These are phyloP conservation scores for Phyllostomus hastatus DNA, from an alignment of 2,113 vertebrate genomes.

Conservation along the genomic window DNA sequence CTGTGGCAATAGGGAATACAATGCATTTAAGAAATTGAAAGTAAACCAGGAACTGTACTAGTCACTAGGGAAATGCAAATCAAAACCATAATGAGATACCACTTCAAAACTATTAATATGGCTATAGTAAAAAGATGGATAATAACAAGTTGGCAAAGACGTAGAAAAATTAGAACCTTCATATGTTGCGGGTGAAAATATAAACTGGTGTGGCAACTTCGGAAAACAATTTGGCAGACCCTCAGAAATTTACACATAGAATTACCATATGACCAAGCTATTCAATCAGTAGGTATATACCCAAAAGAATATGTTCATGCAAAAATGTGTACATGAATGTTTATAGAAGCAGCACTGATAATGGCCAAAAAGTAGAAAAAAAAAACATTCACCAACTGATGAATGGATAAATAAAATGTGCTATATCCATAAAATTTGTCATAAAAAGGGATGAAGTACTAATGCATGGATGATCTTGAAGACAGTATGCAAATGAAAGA, in stretches of 20 bases:
- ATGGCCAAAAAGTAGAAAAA: neutral
- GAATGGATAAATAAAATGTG: neutral
- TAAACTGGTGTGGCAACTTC: neutral
- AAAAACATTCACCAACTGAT: neutral
- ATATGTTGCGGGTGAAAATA: neutral
- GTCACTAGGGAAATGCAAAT: neutral
- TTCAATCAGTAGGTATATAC: neutral
- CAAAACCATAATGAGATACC: neutral
- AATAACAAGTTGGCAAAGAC: neutral
- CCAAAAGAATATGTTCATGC: neutral
- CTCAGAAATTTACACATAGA: neutral
- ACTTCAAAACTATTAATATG: neutral
- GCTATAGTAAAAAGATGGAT: neutral
- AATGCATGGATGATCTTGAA: neutral
- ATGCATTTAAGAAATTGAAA: neutral
- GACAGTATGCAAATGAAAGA: neutral
- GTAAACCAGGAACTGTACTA: neutral
- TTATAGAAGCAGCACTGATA: neutral
- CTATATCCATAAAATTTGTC: neutral
- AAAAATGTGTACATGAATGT: neutral
- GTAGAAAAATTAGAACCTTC: neutral
- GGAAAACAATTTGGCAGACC: neutral
- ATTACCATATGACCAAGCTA: neutral
- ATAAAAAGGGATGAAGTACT: neutral
- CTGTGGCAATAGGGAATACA: neutral